These are phyloP conservation scores for Caradrina clavipalpis DNA, from an alignment of 2,888 invertebrate genomes.

Conservation along the genomic window DNA sequence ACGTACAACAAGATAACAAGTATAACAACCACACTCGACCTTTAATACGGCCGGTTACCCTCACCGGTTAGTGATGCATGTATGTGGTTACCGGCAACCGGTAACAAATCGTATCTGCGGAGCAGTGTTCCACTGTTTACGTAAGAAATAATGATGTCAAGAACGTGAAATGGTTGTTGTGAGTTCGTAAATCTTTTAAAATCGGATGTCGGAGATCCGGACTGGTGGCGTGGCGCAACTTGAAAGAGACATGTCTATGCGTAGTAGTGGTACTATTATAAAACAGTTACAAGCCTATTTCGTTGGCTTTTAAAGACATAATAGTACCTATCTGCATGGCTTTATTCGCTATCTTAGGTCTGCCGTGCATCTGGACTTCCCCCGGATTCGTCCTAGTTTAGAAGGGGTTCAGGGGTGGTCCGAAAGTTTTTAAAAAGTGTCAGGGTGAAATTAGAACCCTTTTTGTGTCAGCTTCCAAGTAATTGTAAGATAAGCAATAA, in stretches of 20 bases:
- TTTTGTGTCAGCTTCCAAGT: too few relatives aligned
- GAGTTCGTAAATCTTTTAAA: background rate
- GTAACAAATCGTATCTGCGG: constrained; percentile 23
- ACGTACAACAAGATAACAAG: background rate
- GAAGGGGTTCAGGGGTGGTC: too few relatives aligned
- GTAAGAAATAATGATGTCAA: constrained; percentile 38
- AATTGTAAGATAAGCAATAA: too few relatives aligned
- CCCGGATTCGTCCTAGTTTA: too few relatives aligned
- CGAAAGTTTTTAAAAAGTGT: too few relatives aligned
- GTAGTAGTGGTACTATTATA: background rate
- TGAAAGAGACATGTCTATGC: constrained; percentile 10
- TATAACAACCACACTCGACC: constrained; percentile 17
- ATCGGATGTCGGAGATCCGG: constrained; percentile 35
- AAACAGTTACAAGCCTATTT: background rate
- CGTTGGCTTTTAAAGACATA: background rate
- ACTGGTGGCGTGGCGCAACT: constrained; percentile 6
- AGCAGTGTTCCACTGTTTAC: constrained; percentile 24
- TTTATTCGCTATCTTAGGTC: too few relatives aligned
- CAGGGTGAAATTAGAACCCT: too few relatives aligned
- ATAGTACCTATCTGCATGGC: background rate
- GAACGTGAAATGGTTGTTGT: constrained; percentile 23
- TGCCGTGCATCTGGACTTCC: too few relatives aligned
- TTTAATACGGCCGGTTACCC: constrained; percentile 21
- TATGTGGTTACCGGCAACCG: constrained; percentile 20
- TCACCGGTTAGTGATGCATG: constrained; percentile 25